A percentile compares a stretch with the other conserved stretches of the same genome.
phyloP scores from a whole-genome alignment of 2,797 vertebrate species.

The Zenarchopterus dispar region DNA sequence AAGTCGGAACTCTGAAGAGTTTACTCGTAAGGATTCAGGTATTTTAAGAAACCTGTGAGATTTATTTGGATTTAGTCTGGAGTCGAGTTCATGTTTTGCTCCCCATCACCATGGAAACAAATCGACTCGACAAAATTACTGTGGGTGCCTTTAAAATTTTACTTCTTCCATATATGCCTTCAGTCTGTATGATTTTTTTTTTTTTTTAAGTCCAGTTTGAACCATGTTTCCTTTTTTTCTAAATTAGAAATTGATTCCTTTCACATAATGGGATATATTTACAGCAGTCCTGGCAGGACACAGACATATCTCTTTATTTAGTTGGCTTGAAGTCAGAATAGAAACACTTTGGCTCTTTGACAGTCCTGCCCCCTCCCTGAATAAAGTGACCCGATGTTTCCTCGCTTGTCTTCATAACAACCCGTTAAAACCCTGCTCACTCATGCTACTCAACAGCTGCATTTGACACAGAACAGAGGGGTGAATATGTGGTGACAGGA shows the following conservation, averaged over 20 bases:
- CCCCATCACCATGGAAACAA: constrained; percentile 3
- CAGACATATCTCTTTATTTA: constrained; percentile 69
- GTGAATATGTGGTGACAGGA: neutral
- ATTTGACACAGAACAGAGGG: constrained; percentile 4
- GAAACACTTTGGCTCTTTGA: constrained; percentile 59
- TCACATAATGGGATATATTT: constrained; percentile 76
- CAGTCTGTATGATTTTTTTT: constrained; percentile 24
- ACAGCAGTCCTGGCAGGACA: constrained; percentile 72
- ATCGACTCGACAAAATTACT: constrained; percentile 17
- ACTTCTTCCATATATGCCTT: constrained; percentile 4
- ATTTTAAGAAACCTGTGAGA: constrained; percentile 56
- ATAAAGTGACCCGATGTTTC: constrained; percentile 50
- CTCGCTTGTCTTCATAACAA: constrained; percentile 35
- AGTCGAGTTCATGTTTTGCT: neutral
- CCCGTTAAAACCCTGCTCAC: constrained; percentile 40
- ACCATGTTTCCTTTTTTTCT: constrained; percentile 54
- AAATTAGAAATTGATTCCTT: constrained; percentile 67
- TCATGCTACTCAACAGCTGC: constrained; percentile 29
- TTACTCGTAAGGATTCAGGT: constrained; percentile 28
- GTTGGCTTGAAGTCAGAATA: constrained; percentile 70
- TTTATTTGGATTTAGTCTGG: constrained; percentile 21
- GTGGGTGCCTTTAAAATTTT: constrained; percentile 25
- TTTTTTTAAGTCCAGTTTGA: constrained; percentile 32
- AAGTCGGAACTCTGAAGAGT: constrained; percentile 19
- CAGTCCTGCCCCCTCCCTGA: constrained; percentile 61